Base-by-base conservation (phyloP, 2,888 invertebrate species). In the Amiota communis region DNA sequence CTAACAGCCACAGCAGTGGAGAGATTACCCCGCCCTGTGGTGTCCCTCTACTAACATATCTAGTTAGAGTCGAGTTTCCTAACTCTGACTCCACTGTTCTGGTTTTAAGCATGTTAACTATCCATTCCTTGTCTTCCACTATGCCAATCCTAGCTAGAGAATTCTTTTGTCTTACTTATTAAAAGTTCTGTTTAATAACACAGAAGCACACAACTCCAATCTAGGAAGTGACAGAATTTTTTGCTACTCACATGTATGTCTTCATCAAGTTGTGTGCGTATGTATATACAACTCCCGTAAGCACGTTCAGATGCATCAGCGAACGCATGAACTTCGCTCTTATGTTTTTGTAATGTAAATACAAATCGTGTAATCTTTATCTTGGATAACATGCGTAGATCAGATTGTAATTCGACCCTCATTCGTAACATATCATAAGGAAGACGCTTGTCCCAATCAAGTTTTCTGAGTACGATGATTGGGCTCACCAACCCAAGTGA, bases 291-390 rank as follows among this genome's bases (percentile, higher is more conserved):
- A 51, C 51, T 2, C 4, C 47, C 64, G n/a, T 64, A 64, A 47
- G 1, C 46, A 8, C 64, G 2, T 13, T 64, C 64, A 0, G 47
- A 63, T 3, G 47, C 64, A 13, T 64, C 64, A 12, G 64, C 15
- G 64, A 64, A 64, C 8, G 47, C 46, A 36, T 64, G 64, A 46
- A 64, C 47, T 47, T 47, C 64, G n/a, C 64, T 23, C 1, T 3
- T 23, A 0, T 64, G 1, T 8, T n/a, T 1, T 1, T 6, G 1
- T 47, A 47, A 36, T 3, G 64, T 64, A 4, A 11, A 11, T 6
- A 64, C 12, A 23, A 46, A 64, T 8, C 46, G 64, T 64, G 9
- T 1, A 47, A 64, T n/a, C 23, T 47, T 13, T 36, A 46, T n/a
- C 1, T 12, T 1, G 36, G 2, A 51, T 51, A 51, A 51, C 2